Percentiles rank a stretch among this genome's conserved stretches.
These are phyloP conservation scores for Ceuthmochares aereus DNA, from an alignment of 2,113 vertebrate genomes.

Conservation along the genomic window DNA sequence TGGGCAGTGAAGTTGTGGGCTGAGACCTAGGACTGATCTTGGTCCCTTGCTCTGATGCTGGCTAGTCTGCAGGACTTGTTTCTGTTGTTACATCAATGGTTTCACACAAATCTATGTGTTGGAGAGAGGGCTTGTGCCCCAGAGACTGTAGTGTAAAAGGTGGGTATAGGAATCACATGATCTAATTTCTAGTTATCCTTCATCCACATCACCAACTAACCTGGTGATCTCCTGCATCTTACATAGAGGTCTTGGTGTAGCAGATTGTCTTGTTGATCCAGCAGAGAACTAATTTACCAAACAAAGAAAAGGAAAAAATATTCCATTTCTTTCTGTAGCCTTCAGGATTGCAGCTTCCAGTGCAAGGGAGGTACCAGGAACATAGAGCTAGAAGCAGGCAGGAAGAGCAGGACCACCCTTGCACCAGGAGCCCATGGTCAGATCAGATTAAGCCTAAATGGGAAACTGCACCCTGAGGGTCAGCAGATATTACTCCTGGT, in stretches of 20 bases:
- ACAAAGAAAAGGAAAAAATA: neutral
- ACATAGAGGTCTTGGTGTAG: neutral
- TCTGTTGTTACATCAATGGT: neutral
- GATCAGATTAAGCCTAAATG: conserved; percentile 60
- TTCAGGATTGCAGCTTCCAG: neutral
- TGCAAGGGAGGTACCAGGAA: neutral
- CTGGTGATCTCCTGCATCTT: neutral
- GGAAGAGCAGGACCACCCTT: conserved; percentile 38
- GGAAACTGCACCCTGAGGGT: conserved; percentile 64
- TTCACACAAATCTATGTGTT: neutral
- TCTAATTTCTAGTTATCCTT: neutral
- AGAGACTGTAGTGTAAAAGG: neutral
- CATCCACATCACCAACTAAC: neutral
- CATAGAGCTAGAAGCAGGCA: neutral
- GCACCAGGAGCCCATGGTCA: neutral
- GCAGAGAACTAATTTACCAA: neutral
- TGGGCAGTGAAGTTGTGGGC: neutral
- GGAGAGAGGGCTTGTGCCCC: neutral
- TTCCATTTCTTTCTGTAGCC: neutral
- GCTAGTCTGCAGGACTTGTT: neutral
- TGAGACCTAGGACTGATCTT: fast-evolving
- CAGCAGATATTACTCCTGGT: conserved; percentile 54
- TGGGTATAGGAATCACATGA: neutral
- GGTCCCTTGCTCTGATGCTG: neutral
- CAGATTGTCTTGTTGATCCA: neutral